Base-by-base conservation (phyloP, 2,797 vertebrate species). In the Thaleichthys pacificus region DNA sequence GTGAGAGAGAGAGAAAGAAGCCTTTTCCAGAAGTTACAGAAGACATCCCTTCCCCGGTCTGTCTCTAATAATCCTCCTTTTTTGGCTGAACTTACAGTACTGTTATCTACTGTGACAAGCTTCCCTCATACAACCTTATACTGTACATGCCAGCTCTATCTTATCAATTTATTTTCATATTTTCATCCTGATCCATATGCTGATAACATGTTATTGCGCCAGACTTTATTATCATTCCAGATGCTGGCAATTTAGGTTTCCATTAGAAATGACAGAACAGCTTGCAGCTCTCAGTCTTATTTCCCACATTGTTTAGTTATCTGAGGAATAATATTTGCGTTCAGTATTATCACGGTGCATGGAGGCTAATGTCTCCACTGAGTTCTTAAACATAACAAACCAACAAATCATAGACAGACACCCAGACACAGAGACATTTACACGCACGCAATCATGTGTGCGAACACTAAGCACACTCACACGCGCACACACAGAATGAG, bases 281-380 rank as follows among this genome's bases (percentile, higher is more conserved):
- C 73, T 78, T 19, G 30, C 51, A 21, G 51, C n/a, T 15, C 47
- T 51, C 42, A 67, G 24, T 51, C 7, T 42, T 68, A 32, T 77
- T 71, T 71, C 80, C 80, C 6, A 70, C 73, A 74, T 77, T 81
- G 80, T 82, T 73, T 78, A 61, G 58, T 72, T 85, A 82, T 82
- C 75, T 21, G 42, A 77, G 69, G 70, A 81, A 85, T 78, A 86
- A 88, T 81, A 85, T 83, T 88, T 82, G 82, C 63, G 49, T 68
- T 81, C 24, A 74, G 74, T 85, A 81, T 85, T 83, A 74, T 26
- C 73, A 56, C 78, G 38, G 71, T 35, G 66, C 79, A 83, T 28
- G 4, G 63, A 75, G 85, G 69, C 62, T 42, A 57, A 56, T n/a
- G 61, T 35, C 57, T 67, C 56, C 38, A 42, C 51, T 26, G 17